A percentile compares a stretch with the other conserved stretches of the same genome.
Conservation (phyloP, 2,888 invertebrate genomes). For the Drosophila cognata region DNA sequence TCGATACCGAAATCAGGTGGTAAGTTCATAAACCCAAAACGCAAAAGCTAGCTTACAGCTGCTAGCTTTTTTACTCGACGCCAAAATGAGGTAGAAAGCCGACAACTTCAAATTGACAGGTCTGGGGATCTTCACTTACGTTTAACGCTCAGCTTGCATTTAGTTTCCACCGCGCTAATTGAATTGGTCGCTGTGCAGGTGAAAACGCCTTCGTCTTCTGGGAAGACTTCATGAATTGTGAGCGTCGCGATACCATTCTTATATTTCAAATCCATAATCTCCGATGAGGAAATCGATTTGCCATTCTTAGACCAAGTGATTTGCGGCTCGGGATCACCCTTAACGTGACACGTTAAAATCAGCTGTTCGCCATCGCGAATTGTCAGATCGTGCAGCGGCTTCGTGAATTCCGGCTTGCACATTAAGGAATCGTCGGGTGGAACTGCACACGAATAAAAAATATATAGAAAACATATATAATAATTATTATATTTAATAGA, state of each 20-base stretch:
- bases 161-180: conserved; percentile 93
- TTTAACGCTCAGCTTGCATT: conserved; percentile 93
- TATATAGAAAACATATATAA: not conserved
- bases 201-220: conserved; percentile 97
- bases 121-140: conserved; percentile 86
- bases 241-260: conserved; percentile 95
- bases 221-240: conserved; percentile 96
- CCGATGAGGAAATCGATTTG: conserved; percentile 90
- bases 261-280: conserved; percentile 96
- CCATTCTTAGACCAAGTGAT: conserved; percentile 95
- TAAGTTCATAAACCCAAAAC: not conserved
- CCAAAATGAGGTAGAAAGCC: not conserved
- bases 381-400: conserved; percentile 90
- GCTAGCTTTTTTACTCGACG: not conserved
- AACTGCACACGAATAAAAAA: conserved; percentile 86
- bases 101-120: not conserved
- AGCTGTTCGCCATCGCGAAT: conserved; percentile 95
- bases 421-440: conserved; percentile 94
- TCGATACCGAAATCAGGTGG: not conserved
- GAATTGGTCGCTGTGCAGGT: conserved; percentile 96
- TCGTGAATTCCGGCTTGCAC: conserved; percentile 94
- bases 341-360: conserved; percentile 92
- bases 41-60: not conserved
- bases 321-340: conserved; percentile 97
- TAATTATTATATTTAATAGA: conserved; percentile 8